These are phyloP conservation scores for Cheilosia soror DNA, from an alignment of 2,888 invertebrate species.

Conservation along the genomic window DNA sequence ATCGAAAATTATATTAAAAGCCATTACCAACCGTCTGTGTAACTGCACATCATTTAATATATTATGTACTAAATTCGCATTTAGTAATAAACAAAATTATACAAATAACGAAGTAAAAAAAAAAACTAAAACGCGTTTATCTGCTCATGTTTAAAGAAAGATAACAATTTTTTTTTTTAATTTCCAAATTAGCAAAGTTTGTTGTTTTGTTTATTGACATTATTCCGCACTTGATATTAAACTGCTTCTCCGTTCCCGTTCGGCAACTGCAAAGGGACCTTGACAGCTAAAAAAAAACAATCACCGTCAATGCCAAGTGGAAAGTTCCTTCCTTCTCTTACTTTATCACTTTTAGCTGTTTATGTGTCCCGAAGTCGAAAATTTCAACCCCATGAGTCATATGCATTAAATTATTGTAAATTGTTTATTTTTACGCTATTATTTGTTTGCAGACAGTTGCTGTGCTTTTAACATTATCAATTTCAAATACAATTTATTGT, in stretches of 20 bases:
- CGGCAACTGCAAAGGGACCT: slow-evolving; percentile 14
- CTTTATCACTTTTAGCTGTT: neutral
- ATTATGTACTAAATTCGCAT: too few species aligned
- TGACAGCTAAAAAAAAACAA: neutral
- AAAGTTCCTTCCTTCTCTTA: slow-evolving; percentile 5
- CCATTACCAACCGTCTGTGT: too few species aligned
- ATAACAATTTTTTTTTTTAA: slow-evolving; percentile 11
- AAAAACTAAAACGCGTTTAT: slow-evolving; percentile 1
- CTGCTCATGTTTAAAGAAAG: neutral
- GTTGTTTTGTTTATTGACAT: slow-evolving; percentile 38
- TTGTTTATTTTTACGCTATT: slow-evolving; percentile 21
- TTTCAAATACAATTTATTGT: slow-evolving; percentile 29
- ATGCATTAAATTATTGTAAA: slow-evolving; percentile 19
- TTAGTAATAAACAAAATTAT: neutral
- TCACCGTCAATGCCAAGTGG: slow-evolving; percentile 24
- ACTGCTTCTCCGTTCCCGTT: neutral
- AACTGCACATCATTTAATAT: too few species aligned
- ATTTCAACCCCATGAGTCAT: slow-evolving; percentile 29
- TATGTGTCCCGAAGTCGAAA: neutral
- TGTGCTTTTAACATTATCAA: slow-evolving; percentile 44
- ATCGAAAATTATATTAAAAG: too few species aligned
- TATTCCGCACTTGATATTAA: slow-evolving; percentile 3
- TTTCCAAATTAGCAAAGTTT: slow-evolving; percentile 14
- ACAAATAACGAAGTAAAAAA: too few species aligned
- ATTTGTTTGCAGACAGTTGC: slow-evolving; percentile 14